phyloP scores from a whole-genome alignment of 2,888 invertebrate species.

The Andricus curvator region DNA sequence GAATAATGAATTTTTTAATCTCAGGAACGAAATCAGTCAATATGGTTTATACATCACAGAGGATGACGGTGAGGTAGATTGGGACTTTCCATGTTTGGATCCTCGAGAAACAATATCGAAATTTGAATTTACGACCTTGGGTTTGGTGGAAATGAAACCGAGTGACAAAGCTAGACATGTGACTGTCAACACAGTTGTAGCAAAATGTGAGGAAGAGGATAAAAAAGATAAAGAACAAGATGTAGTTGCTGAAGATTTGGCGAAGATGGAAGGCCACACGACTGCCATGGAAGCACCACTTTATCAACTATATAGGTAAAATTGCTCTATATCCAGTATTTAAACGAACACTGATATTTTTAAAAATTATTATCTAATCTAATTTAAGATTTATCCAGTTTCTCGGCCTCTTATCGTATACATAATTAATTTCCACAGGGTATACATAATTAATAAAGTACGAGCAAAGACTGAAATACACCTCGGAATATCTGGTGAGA shows the following conservation, averaged over 20 bases:
- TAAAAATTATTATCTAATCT: no score
- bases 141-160: constrained; percentile 88
- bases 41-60: constrained; percentile 97
- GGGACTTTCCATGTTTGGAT: constrained; percentile 95
- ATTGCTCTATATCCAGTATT: constrained; percentile 38
- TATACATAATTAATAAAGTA: constrained; percentile 89
- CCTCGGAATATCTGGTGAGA: constrained; percentile 92
- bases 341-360: not conserved
- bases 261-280: constrained; percentile 86
- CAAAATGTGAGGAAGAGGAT: constrained; percentile 75
- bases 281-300: constrained; percentile 92
- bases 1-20: constrained; percentile 47
- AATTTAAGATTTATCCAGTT: no score
- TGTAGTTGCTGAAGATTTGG: constrained; percentile 80
- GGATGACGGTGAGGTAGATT: constrained; percentile 96
- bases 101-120: constrained; percentile 93
- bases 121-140: constrained; percentile 94
- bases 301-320: constrained; percentile 84
- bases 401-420: not conserved
- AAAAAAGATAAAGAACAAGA: constrained; percentile 66
- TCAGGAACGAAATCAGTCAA: constrained; percentile 81
- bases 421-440: constrained; percentile 80
- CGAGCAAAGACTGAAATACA: constrained; percentile 91
- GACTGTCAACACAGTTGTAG: constrained; percentile 65
- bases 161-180: constrained; percentile 75